These are phyloP conservation scores for Cebidichthys violaceus DNA, from an alignment of 2,113 vertebrate species.

Conservation along the genomic window DNA sequence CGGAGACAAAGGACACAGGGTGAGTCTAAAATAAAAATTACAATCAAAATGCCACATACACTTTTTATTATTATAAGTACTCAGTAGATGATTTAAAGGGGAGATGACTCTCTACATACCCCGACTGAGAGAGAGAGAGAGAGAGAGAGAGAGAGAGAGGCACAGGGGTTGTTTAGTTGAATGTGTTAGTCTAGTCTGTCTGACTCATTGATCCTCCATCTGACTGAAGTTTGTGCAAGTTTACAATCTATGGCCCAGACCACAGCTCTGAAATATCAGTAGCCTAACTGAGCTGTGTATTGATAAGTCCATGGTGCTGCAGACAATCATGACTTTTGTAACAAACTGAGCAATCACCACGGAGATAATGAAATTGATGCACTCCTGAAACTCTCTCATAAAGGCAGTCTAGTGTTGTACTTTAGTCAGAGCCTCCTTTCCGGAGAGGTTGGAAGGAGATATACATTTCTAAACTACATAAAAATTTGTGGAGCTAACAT, in stretches of 20 bases:
- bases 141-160: too few species aligned
- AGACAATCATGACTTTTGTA: conserved; percentile 34
- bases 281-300: too few species aligned
- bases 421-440: conserved; percentile 37
- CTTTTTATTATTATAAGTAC: not conserved
- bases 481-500: too few species aligned
- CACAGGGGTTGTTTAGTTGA: not conserved
- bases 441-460: too few species aligned
- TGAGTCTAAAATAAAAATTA: conserved; percentile 69
- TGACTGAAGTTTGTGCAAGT: too few species aligned
- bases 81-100: not conserved
- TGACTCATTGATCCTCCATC: too few species aligned
- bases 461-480: too few species aligned
- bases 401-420: conserved; percentile 34
- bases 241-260: too few species aligned
- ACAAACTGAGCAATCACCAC: conserved; percentile 46
- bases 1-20: conserved; percentile 98
- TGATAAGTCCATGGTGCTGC: not conserved
- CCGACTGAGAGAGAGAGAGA: too few species aligned
- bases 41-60: accelerated
- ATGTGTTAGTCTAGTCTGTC: too few species aligned
- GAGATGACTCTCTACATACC: not conserved
- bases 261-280: too few species aligned
- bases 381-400: conserved; percentile 33
- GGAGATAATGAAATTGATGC: conserved; percentile 19